Evolutionary conservation across 2,888 invertebrate genomes (phyloP).

Genomic region (Belgica antarctica): DNA sequence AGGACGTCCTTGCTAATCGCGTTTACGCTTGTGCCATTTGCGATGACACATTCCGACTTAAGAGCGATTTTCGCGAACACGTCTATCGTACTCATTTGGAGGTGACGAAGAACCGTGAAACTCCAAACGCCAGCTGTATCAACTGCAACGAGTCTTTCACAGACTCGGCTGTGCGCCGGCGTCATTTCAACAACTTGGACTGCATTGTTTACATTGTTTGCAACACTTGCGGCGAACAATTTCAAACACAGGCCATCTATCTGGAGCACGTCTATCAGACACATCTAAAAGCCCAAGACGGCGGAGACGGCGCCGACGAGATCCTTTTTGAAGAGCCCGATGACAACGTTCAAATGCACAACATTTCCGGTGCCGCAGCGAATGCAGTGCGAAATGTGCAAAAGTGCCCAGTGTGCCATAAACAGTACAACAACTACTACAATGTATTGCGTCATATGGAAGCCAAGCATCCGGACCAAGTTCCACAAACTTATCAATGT

Average conservation of each 20-base stretch:
- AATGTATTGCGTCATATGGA: conserved; percentile 56
- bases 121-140: conserved; percentile 52
- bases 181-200: conserved; percentile 55
- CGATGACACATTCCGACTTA: conserved; percentile 53
- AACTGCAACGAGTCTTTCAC: conserved; percentile 54
- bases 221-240: conserved; percentile 54
- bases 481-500: conserved; percentile 55
- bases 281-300: conserved; percentile 50
- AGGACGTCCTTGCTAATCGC: conserved; percentile 54
- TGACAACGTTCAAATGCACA: conserved; percentile 3
- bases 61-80: conserved; percentile 54
- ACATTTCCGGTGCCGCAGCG: conserved; percentile 45
- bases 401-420: conserved; percentile 54
- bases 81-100: conserved; percentile 55
- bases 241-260: conserved; percentile 54
- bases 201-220: conserved; percentile 54
- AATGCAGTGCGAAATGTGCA: conserved; percentile 51
- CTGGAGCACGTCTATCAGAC: conserved; percentile 55
- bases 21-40: conserved; percentile 55
- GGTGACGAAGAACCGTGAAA: conserved; percentile 52
- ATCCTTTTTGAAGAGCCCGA: conserved; percentile 45
- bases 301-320: conserved; percentile 46
- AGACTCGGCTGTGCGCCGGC: conserved; percentile 53
- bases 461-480: conserved; percentile 55
- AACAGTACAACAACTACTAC: conserved; percentile 55